Conservation (phyloP, 2,113 vertebrate species). For the Cebidichthys violaceus region DNA sequence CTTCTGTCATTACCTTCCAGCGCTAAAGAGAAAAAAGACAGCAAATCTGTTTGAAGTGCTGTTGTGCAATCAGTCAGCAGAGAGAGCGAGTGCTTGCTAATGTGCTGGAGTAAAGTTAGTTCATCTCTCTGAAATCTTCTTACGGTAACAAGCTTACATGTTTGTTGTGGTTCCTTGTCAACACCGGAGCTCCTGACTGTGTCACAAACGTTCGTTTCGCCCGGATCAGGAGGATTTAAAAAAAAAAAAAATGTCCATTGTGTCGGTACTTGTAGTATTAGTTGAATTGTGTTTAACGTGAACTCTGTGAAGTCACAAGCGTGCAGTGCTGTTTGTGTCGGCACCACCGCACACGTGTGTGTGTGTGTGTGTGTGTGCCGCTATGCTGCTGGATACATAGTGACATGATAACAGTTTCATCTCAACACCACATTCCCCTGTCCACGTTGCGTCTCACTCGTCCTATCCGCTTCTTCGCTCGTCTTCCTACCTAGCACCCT, state of each 20-base stretch:
- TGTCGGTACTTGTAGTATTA: background rate
- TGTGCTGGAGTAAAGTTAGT: constrained; percentile 77
- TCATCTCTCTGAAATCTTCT: constrained; percentile 79
- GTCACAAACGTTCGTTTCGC: constrained; percentile 29
- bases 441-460: constrained; percentile 36
- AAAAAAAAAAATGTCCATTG: background rate
- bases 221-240: background rate
- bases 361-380: no score
- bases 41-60: constrained; percentile 15
- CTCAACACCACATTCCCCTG: constrained; percentile 9
- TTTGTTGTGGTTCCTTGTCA: constrained; percentile 69
- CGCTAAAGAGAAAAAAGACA: background rate
- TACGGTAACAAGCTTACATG: constrained; percentile 80
- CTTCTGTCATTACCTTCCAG: background rate
- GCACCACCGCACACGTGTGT: background rate
- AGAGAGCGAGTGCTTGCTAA: constrained; percentile 24
- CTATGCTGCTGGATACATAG: background rate
- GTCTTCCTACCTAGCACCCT: constrained; percentile 52
- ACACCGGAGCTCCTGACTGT: constrained; percentile 26
- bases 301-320: background rate
- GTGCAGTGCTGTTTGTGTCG: background rate
- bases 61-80: constrained; percentile 39
- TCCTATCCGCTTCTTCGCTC: constrained; percentile 60
- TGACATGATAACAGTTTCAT: constrained; percentile 11
- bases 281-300: background rate